These are phyloP conservation scores for Neopipo cinnamomea DNA, from an alignment of 2,113 vertebrate genomes.

Conservation along the genomic window DNA sequence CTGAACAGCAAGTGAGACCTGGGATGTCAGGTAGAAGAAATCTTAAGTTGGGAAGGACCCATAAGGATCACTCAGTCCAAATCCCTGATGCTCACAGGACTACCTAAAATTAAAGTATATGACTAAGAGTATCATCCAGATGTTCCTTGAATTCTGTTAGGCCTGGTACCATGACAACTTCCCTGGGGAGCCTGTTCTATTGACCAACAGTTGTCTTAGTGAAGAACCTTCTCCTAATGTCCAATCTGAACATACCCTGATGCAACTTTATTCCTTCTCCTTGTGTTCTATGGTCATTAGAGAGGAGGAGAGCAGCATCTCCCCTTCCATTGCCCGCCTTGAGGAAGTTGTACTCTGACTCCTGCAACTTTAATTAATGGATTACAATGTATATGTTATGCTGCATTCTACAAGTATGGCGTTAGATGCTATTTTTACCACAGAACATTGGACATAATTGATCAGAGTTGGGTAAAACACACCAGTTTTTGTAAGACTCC, in stretches of 20 bases:
- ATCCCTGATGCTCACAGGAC: background rate
- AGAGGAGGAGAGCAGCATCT: background rate
- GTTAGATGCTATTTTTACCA: background rate
- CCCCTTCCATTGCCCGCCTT: rapidly evolving
- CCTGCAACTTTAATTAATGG: background rate
- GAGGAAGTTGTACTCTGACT: background rate
- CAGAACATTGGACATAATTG: background rate
- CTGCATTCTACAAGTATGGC: background rate
- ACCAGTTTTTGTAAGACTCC: background rate
- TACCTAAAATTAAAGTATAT: background rate
- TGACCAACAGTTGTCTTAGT: background rate
- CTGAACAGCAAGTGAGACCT: background rate
- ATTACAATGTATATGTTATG: background rate
- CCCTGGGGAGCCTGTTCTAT: background rate
- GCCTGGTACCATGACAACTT: background rate
- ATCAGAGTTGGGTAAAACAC: background rate
- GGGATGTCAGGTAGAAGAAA: background rate
- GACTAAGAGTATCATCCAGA: background rate
- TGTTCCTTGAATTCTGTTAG: background rate
- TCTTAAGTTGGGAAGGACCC: background rate
- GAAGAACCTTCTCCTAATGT: background rate
- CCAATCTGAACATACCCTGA: background rate
- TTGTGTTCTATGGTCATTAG: background rate
- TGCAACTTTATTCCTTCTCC: background rate
- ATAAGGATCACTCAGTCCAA: rapidly evolving